phyloP scores from a whole-genome alignment of 2,113 vertebrate species.

The Toxostoma redivivum region DNA sequence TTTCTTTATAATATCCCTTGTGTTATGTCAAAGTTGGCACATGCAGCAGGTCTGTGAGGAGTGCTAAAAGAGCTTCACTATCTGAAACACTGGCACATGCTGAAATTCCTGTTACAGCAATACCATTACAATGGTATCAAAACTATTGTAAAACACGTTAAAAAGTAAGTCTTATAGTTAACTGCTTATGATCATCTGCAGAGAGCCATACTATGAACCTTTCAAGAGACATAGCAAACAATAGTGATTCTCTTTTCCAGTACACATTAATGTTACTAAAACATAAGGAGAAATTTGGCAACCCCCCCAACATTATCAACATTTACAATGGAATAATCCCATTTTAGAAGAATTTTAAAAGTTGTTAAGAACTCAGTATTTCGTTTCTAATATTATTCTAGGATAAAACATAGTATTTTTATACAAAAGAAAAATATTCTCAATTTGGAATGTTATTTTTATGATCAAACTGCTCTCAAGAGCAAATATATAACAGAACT shows the following conservation, averaged over 20 bases:
- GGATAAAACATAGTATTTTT: background rate
- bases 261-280: background rate
- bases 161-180: conserved; percentile 4
- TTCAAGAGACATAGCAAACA: background rate
- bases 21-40: conserved; percentile 23
- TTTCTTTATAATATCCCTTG: background rate
- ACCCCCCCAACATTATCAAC: background rate
- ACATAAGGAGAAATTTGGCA: background rate
- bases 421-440: background rate
- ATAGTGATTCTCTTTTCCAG: background rate
- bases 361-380: background rate
- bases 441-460: conserved; percentile 38
- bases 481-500: conserved; percentile 60
- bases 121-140: conserved; percentile 20
- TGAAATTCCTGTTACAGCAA: conserved; percentile 1
- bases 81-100: conserved; percentile 19
- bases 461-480: conserved; percentile 38
- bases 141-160: conserved; percentile 36
- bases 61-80: conserved; percentile 3
- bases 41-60: conserved; percentile 1
- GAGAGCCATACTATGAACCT: background rate
- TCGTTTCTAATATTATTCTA: background rate
- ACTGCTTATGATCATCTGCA: background rate
- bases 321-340: background rate
- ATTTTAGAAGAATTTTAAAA: background rate